These are phyloP conservation scores for Schizothorax lantsangensis DNA, from an alignment of 2,797 vertebrate species.

Conservation along the genomic window DNA sequence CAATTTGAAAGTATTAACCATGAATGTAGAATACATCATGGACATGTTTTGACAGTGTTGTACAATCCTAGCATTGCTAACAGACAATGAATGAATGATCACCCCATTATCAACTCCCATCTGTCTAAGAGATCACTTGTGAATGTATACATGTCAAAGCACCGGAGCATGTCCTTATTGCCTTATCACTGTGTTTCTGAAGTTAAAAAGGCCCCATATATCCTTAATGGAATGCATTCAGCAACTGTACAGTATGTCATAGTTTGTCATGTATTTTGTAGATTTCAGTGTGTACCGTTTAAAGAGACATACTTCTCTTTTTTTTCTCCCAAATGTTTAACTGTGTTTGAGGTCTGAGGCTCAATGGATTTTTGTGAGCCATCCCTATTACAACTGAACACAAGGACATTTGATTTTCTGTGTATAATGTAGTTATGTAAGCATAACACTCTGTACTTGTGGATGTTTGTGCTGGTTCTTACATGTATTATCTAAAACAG, in stretches of 20 bases:
- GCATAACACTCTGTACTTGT: neutral
- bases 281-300: neutral
- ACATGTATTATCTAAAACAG: neutral
- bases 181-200: constrained; percentile 19
- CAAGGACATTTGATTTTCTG: neutral
- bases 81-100: neutral
- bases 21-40: constrained; percentile 67
- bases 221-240: neutral
- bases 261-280: neutral
- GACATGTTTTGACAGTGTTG: constrained; percentile 8
- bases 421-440: neutral
- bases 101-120: neutral
- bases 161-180: constrained; percentile 2
- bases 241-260: neutral
- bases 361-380: neutral
- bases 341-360: neutral
- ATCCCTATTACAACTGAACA: neutral
- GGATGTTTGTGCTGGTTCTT: constrained; percentile 14
- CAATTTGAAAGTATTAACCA: constrained; percentile 75
- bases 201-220: neutral
- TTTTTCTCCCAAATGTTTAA: neutral
- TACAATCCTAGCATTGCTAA: neutral
- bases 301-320: neutral
- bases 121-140: neutral
- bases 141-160: constrained; percentile 16